Evolutionary conservation across 2,888 invertebrate species (phyloP), one percentile per base, ranked within the genome.

Genomic region (Meteorus cinctellus): DNA sequence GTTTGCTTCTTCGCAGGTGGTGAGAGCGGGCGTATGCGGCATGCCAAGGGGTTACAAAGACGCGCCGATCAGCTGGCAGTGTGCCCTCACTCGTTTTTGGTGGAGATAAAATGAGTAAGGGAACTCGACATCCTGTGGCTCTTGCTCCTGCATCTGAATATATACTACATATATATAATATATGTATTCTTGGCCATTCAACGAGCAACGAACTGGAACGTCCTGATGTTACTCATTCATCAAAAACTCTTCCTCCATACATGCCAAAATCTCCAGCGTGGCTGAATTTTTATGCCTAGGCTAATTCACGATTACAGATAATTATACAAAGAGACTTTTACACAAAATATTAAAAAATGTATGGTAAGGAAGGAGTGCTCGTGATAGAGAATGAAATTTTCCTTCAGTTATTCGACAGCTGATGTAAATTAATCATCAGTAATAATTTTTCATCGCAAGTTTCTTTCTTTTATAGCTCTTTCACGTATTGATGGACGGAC

Each of bases 61-160:
- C 72, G 68, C 60, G 72, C 76, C 77, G 84, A 86, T 85, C 85
- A 86, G 85, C 85, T 85, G 85, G 84, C 85, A 59, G 76, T 78
- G 63, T 73, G 59, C 74, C 70, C 75, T 55, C 55, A 48, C 36
- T 69, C 12, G 55, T 31, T 59, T 29, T 31, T 62, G 62, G 62
- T 45, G 31, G 62, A 76, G 72, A 76, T 72, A 68, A 76, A 76
- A 75, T 70, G 55, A 34, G 65, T 62, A 31, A 62, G 63, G 45
- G 34, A 31, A 59, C 68, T 41, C 48, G 45, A 71, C 67, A 66
- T 67, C 75, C 75, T 75, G 71, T 75, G 55, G 48, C 45, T 66
- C 45, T 51, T 74, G 27, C 74, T 62, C 62, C 41, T 69, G 29
- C 59, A 36, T 45, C 16, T 66, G 60, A 41, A 45, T 55, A 55